phyloP scores from a whole-genome alignment of 2,113 vertebrate species.

The Amblyornis subalaris region DNA sequence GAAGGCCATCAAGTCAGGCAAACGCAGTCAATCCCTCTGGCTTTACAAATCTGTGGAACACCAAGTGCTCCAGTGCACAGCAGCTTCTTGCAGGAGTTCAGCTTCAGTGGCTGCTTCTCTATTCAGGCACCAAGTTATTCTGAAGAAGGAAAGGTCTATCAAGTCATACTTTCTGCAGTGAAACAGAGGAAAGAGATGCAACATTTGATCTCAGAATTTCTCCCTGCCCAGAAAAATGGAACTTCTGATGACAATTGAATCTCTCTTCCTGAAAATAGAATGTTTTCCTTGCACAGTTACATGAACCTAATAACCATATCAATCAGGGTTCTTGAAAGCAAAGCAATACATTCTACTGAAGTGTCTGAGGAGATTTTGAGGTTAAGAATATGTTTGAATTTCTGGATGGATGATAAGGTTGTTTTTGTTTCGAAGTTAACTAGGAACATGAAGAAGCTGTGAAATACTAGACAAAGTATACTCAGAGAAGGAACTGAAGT shows the following conservation, averaged over 20 bases:
- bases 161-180: constrained; percentile 18
- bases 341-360: constrained; percentile 39
- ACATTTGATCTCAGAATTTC: constrained; percentile 62
- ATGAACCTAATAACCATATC: constrained; percentile 65
- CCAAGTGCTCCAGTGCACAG: neutral
- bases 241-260: constrained; percentile 46
- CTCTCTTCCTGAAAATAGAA: constrained; percentile 29
- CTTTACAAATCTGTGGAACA: neutral
- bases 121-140: neutral
- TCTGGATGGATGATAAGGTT: constrained; percentile 44
- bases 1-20: neutral
- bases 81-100: neutral
- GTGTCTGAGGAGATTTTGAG: constrained; percentile 28
- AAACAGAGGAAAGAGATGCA: constrained; percentile 40
- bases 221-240: constrained; percentile 26
- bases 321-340: constrained; percentile 59
- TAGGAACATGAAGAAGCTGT: constrained; percentile 9
- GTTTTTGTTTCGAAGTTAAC: constrained; percentile 48
- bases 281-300: constrained; percentile 49
- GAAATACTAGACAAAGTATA: neutral
- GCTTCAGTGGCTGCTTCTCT: neutral
- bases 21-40: neutral
- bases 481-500: constrained; percentile 15
- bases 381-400: constrained; percentile 61
- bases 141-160: constrained; percentile 42